Base-by-base conservation (phyloP, 1,140 invertebrate genomes). In the Eurytemora carolleeae region DNA sequence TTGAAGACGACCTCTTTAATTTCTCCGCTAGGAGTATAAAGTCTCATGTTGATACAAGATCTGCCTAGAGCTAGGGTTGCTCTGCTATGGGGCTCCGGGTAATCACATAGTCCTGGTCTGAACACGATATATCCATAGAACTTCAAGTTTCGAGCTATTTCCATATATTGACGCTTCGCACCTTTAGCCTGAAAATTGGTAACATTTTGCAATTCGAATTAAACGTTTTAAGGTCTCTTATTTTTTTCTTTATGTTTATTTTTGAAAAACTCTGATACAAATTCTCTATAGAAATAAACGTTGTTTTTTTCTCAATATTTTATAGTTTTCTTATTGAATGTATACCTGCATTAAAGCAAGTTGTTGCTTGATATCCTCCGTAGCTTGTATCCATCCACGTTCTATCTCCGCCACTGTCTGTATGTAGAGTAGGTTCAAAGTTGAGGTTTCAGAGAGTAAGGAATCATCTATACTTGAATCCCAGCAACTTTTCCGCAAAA, bases 91-190 rank as follows among this genome's bases (percentile, higher is more conserved):
- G 79, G 70, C 53, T 78, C 70, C 0, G 86, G 86, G 75, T 86
- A 89, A 75, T 91, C 85, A 69, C 82, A 82, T 20, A 75, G 69
- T 69, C 85, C 87, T 55, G 78, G 76, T 63, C 79, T 77, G 67
- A 91, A 91, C 66, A 91, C 85, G 60, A 92, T 76, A 68, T 84
- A 87, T 3, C 89, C 87, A 71, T 96, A 96, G 69, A 85, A 88
- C 67, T 86, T 87, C 59, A 91, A 72, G 25, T 78, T 82, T 63
- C 83, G 76, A 3, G 83, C 85, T 64, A 87, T 67, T 66, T 87
- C 80, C 63, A 96, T 74, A 72, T 89, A 95, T 85, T 89, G 73
- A 53, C 79, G 7, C 31, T 44, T 44, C 7, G 7, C 31, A n/a
- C 31, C 31, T 44, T 44, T 44, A n/a, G 31, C 31, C 31, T 44